Conservation (phyloP, 2,888 invertebrate genomes). For the Archips xylosteana region DNA sequence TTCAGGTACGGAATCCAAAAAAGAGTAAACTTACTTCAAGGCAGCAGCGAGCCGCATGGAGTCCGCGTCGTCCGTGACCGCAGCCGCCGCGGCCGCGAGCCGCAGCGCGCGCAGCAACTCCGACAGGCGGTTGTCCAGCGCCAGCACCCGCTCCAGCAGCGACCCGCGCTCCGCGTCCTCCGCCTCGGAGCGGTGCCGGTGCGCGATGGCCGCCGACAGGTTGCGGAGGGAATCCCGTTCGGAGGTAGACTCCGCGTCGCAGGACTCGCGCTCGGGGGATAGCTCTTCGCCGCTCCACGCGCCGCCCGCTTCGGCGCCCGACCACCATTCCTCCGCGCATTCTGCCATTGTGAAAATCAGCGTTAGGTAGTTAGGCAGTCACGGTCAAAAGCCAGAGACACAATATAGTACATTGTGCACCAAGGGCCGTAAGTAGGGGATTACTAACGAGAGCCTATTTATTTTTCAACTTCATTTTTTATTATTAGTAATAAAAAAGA, state of each 20-base stretch:
- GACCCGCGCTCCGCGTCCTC: conserved; percentile 78
- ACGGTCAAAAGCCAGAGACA: no score
- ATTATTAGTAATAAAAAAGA: no score
- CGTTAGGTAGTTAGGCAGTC: no score
- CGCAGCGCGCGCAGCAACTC: conserved; percentile 91
- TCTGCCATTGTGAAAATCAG: conserved; percentile 53
- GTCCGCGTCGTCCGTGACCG: conserved; percentile 87
- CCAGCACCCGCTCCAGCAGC: conserved; percentile 62
- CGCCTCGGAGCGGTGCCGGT: conserved; percentile 88
- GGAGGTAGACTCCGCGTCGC: conserved; percentile 69
- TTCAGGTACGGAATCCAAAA: no score
- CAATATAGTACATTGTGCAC: no score
- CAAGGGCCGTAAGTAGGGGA: no score
- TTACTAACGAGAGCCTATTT: no score
- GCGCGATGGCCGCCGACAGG: conserved; percentile 91
- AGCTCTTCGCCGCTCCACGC: conserved; percentile 81
- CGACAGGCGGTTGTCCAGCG: conserved; percentile 88
- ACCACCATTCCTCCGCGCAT: conserved; percentile 80
- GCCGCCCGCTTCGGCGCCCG: conserved; percentile 76
- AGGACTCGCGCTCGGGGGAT: conserved; percentile 78
- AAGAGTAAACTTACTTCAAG: conserved; percentile 81
- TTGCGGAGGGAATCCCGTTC: conserved; percentile 91
- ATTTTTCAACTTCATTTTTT: no score
- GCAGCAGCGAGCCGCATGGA: conserved; percentile 54
- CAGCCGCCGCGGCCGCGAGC: conserved; percentile 88